These are phyloP conservation scores for Ormia ochracea DNA, from an alignment of 2,888 invertebrate species.

Conservation along the genomic window DNA sequence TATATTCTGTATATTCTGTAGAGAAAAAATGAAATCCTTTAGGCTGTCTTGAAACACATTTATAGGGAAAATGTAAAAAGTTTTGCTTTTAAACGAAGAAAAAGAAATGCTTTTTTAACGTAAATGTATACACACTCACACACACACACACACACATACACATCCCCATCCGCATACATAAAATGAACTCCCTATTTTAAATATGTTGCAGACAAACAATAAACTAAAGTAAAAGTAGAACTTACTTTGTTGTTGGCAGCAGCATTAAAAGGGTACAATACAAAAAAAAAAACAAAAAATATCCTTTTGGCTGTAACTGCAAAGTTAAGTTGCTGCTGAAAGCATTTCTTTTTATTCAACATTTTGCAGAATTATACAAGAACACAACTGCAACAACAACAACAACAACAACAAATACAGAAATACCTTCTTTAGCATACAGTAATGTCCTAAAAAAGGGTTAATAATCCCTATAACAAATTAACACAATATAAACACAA, in stretches of 20 bases:
- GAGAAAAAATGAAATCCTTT: constrained; percentile 19
- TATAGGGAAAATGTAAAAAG: constrained; percentile 16
- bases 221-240: constrained; percentile 48
- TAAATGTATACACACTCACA: too few species aligned
- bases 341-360: constrained; percentile 29
- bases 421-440: constrained; percentile 25
- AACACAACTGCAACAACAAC: neutral
- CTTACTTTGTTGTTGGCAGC: constrained; percentile 39
- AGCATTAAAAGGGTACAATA: constrained; percentile 13
- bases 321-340: constrained; percentile 38
- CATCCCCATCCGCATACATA: too few species aligned
- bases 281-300: constrained; percentile 30
- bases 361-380: neutral
- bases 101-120: neutral
- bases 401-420: constrained; percentile 23
- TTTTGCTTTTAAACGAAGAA: constrained; percentile 19
- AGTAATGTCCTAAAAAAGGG: constrained; percentile 65
- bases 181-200: constrained; percentile 37
- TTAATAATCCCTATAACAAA: constrained; percentile 68
- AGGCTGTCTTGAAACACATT: constrained; percentile 28
- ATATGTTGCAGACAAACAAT: constrained; percentile 48
- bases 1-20: constrained; percentile 20
- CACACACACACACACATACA: too few species aligned
- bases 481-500: constrained; percentile 73
- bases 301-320: constrained; percentile 49